Conservation (phyloP, 2,113 vertebrate species). For the Helogale parvula region DNA sequence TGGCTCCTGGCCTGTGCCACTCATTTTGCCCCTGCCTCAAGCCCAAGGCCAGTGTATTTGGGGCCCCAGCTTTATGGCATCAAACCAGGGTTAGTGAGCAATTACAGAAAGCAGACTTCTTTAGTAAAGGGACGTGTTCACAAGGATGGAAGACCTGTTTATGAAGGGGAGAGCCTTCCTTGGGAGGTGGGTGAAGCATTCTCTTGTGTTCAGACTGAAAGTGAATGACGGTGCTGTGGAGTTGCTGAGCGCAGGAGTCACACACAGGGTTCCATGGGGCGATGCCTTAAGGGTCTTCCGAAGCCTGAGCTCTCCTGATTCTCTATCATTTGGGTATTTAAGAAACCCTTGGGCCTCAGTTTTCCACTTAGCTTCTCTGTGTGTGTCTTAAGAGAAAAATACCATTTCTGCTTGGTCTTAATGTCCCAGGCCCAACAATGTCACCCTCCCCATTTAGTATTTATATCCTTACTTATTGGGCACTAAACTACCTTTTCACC, state of each 20-base stretch:
- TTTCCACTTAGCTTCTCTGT: not conserved
- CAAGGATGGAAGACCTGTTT: not conserved
- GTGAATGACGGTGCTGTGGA: not conserved
- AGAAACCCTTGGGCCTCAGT: not conserved
- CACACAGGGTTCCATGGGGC: not conserved
- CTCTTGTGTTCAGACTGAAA: not conserved
- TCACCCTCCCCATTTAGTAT: not conserved
- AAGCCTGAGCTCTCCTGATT: not conserved
- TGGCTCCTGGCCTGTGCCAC: not conserved
- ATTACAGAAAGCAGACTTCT: not conserved
- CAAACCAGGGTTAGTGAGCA: not conserved
- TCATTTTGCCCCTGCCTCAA: not conserved
- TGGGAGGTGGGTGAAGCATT: not conserved
- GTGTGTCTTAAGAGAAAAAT: not conserved
- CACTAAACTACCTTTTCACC: not conserved
- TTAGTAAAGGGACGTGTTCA: not conserved
- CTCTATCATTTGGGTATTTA: not conserved
- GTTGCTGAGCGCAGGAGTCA: not conserved
- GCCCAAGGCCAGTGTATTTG: not conserved
- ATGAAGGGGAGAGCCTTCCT: not conserved
- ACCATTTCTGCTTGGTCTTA: not conserved
- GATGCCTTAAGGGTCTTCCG: not conserved
- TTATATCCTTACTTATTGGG: not conserved
- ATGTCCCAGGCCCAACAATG: not conserved
- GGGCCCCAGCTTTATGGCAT: not conserved